Evolutionary conservation across 2,888 invertebrate genomes (phyloP).

Genomic region (Steinernema hermaphroditum): DNA sequence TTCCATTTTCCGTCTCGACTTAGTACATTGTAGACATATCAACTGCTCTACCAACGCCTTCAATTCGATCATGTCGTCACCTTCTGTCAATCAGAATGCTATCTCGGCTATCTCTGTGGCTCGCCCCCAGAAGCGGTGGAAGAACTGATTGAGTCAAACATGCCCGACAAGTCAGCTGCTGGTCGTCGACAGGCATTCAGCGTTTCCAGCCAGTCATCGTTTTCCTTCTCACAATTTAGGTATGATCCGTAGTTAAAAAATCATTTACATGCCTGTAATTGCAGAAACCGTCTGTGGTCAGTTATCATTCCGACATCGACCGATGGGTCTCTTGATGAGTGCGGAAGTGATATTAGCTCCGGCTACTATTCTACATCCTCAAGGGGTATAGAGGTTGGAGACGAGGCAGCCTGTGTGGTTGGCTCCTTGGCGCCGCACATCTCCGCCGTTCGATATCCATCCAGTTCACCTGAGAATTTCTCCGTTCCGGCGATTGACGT

Average conservation of each 20-base stretch:
- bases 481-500: conserved; percentile 13
- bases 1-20: background rate
- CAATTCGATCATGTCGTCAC: conserved; percentile 57
- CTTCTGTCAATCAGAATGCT: conserved; percentile 65
- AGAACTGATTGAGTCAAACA: conserved; percentile 45
- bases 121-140: conserved; percentile 57
- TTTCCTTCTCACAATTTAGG: conserved; percentile 46
- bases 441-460: background rate
- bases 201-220: background rate
- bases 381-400: background rate
- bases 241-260: conserved; percentile 10
- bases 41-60: conserved; percentile 56
- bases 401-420: conserved; percentile 3
- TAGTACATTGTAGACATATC: conserved; percentile 50
- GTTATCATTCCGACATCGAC: background rate
- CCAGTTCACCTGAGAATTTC: conserved; percentile 1
- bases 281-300: conserved; percentile 35
- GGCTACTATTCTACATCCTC: conserved; percentile 3
- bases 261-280: conserved; percentile 16
- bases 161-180: conserved; percentile 20
- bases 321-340: background rate
- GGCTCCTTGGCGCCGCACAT: background rate
- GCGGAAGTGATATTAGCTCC: conserved; percentile 7
- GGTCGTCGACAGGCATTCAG: background rate
- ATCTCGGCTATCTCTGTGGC: conserved; percentile 61